These are phyloP conservation scores for Orcinus orca DNA, from an alignment of 2,113 vertebrate genomes.

Conservation along the genomic window DNA sequence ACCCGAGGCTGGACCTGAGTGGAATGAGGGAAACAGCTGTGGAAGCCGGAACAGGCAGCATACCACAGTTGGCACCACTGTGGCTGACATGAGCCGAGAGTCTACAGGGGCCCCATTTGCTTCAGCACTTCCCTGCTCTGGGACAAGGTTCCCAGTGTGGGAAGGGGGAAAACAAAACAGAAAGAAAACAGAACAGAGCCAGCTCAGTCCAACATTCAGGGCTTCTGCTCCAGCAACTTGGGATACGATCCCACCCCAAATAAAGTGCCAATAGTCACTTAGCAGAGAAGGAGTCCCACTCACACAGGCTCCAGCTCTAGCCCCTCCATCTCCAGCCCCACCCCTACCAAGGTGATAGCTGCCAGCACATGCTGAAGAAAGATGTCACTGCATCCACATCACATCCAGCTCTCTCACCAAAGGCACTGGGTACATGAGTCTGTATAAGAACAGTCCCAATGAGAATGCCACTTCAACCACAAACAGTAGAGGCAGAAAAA, in stretches of 20 bases:
- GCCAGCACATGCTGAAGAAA: not conserved
- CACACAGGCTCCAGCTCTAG: not conserved
- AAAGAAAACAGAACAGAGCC: not conserved
- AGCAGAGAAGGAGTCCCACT: not conserved
- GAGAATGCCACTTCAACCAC: not conserved
- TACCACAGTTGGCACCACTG: fast-evolving
- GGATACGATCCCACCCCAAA: not conserved
- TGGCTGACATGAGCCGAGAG: fast-evolving
- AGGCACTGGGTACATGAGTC: not conserved
- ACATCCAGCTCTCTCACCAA: not conserved
- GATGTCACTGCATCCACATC: not conserved
- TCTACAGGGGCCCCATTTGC: not conserved
- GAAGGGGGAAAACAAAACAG: not conserved
- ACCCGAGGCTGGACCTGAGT: not conserved
- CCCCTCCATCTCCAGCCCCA: not conserved
- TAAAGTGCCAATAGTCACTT: not conserved
- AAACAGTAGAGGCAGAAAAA: not conserved
- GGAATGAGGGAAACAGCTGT: not conserved
- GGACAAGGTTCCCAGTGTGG: not conserved
- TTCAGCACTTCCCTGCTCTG: not conserved
- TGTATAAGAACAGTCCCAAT: not conserved
- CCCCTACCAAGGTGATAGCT: not conserved
- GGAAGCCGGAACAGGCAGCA: not conserved
- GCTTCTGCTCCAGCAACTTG: not conserved
- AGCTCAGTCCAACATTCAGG: not conserved